A percentile compares a stretch with the other conserved stretches of the same genome.
These are phyloP conservation scores for Picathartes gymnocephalus DNA, from an alignment of 2,113 vertebrate species.

Conservation along the genomic window DNA sequence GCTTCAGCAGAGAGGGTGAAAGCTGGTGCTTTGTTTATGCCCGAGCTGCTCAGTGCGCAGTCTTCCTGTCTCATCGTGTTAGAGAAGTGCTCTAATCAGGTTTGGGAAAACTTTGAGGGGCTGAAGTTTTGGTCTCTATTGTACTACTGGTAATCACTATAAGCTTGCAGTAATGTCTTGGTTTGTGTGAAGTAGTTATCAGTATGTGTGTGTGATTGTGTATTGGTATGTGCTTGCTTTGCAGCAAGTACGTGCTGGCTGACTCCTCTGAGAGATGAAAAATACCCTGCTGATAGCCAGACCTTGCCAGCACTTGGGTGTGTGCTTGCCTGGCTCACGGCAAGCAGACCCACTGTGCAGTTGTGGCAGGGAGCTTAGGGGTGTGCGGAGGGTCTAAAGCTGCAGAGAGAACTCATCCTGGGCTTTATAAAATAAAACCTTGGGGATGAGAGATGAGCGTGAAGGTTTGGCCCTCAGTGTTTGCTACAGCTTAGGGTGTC, in stretches of 20 bases:
- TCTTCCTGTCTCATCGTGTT: not conserved
- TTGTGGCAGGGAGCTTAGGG: not conserved
- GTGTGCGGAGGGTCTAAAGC: not conserved
- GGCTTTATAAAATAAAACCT: not conserved
- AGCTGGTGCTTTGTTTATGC: conserved; percentile 9
- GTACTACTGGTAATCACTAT: not conserved
- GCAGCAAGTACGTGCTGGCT: not conserved
- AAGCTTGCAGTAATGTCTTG: not conserved
- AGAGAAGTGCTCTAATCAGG: not conserved
- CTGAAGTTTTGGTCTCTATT: not conserved
- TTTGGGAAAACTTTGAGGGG: not conserved
- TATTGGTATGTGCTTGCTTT: not conserved
- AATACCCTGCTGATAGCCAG: not conserved
- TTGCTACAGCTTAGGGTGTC: fast-evolving
- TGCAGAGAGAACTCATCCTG: not conserved
- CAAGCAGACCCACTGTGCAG: not conserved
- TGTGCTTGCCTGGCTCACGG: not conserved
- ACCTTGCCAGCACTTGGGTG: not conserved
- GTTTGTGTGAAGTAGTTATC: not conserved
- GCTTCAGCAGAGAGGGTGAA: not conserved
- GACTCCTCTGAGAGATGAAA: not conserved
- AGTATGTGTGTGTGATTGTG: not conserved
- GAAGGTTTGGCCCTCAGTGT: not conserved
- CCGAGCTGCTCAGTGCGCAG: fast-evolving
- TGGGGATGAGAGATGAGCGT: fast-evolving